These are phyloP conservation scores for Mareca penelope DNA, from an alignment of 2,797 vertebrate species.

Conservation along the genomic window DNA sequence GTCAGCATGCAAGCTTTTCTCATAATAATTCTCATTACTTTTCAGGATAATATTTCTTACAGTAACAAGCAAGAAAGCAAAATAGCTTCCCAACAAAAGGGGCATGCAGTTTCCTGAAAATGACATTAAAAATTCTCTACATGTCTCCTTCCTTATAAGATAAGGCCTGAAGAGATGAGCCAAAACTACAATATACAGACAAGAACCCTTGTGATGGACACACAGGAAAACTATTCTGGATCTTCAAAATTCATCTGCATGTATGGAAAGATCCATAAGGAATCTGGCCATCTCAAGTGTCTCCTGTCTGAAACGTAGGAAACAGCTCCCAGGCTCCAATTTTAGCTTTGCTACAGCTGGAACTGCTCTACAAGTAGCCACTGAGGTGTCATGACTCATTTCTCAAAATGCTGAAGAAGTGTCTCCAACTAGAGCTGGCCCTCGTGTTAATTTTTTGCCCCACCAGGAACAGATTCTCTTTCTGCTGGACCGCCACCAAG, in stretches of 20 bases:
- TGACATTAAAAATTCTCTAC: background rate
- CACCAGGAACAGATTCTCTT: background rate
- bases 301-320: background rate
- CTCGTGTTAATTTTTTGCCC: background rate
- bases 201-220: background rate
- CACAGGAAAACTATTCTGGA: background rate
- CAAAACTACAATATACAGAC: background rate
- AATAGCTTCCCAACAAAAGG: background rate
- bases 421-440: background rate
- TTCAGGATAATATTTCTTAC: background rate
- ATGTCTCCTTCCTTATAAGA: background rate
- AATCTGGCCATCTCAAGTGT: background rate
- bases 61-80: slow-evolving; percentile 1
- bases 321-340: background rate
- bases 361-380: background rate
- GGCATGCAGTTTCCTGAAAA: slow-evolving; percentile 29
- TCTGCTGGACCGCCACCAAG: background rate
- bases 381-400: background rate
- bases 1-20: background rate
- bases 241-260: background rate
- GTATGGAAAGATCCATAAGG: background rate
- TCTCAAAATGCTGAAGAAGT: background rate
- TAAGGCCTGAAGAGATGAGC: fast-evolving
- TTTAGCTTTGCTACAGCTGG: background rate
- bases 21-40: background rate